Evolutionary conservation across 2,113 vertebrate genomes (phyloP), one percentile per base, ranked within the genome.

Genomic region (Vimba vimba): DNA sequence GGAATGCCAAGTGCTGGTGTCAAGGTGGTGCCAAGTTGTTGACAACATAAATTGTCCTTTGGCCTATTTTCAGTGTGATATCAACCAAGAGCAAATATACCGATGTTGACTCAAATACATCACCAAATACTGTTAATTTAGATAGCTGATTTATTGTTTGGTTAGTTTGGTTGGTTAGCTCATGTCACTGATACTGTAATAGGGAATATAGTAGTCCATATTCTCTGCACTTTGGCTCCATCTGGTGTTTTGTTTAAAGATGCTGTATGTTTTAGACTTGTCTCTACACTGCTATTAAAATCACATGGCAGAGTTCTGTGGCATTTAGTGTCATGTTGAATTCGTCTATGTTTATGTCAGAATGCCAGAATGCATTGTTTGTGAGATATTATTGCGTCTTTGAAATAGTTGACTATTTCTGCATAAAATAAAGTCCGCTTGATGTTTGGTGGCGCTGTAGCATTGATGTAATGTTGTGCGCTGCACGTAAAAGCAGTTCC

Each of bases 381-480:
- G 23, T 3, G 1, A 3, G 9, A 36, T 6, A 59, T 36, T 25
- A 39, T 33, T 43, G 78, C 21, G 2, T 2, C n/a, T 60, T 39
- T 60, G 0, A 62, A 79, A 13, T 8, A 59, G 11, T 4, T 19
- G 5, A 19, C 11, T 45, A 45, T 80, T 25, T 62, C 36, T 62
- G 23, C 36, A 45, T 30, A 78, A 25, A 25, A 27, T 2, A 80
- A 47, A 62, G 59, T 27, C 59, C 27, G 11, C 76, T 78, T 12
- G 23, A 79, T 23, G 23, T 62, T 21, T 36, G 39, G 39, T 66
- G 79, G 79, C 59, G 39, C 59, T 80, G 79, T 80, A 47, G 59
- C 59, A 80, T 6, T 10, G 17, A 30, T 47, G 79, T 47, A 9
- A 45, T 15, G 52, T 9, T 79, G 7, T 27, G 8, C 13, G n/a